Conservation (phyloP, 2,113 vertebrate species). For the Scolopax mira region DNA sequence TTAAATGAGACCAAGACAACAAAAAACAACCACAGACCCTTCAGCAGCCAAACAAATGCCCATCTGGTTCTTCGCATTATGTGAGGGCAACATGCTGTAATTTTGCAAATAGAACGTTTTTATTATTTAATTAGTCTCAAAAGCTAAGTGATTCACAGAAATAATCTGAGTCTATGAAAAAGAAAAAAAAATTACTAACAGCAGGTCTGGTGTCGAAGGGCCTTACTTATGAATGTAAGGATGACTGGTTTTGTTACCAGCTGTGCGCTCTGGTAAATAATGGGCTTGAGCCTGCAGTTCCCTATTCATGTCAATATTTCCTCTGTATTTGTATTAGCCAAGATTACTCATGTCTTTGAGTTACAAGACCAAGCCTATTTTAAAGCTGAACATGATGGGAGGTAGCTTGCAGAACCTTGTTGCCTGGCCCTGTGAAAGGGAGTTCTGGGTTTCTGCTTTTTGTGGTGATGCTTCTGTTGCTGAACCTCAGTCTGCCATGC, state of each 20-base stretch:
- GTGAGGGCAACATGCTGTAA: not conserved
- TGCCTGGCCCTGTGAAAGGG: not conserved
- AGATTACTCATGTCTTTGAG: not conserved
- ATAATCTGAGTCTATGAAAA: not conserved
- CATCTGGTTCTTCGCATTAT: not conserved
- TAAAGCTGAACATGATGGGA: not conserved
- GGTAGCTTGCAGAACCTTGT: not conserved
- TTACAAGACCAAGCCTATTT: not conserved
- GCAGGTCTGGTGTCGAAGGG: not conserved
- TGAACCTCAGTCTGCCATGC: not conserved
- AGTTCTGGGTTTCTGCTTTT: not conserved
- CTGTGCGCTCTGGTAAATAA: not conserved
- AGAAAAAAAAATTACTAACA: conserved; percentile 4
- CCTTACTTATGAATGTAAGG: conserved; percentile 3
- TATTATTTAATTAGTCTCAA: conserved; percentile 64
- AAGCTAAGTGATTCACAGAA: conserved; percentile 22
- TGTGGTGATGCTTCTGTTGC: not conserved
- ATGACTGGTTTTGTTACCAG: not conserved
- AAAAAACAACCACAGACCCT: not conserved
- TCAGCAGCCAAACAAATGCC: not conserved
- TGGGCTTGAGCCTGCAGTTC: not conserved
- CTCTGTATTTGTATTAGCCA: not conserved
- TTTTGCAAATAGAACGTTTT: conserved; percentile 34
- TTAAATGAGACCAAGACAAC: not conserved
- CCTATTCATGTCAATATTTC: not conserved